phyloP scores from a whole-genome alignment of 2,888 invertebrate genomes.

The Oxytorus armatus region DNA sequence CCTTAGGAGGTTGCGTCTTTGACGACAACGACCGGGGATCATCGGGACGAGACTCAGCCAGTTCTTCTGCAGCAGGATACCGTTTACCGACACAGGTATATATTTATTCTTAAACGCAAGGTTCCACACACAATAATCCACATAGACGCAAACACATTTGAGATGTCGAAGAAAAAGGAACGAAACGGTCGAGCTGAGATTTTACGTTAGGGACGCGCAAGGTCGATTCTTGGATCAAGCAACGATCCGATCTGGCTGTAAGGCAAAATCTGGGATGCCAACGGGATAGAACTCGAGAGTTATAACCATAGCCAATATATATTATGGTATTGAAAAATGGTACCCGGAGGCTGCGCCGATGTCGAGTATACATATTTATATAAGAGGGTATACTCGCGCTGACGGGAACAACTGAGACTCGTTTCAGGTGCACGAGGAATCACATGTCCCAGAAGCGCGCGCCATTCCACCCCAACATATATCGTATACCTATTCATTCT shows the following conservation, averaged over 20 bases:
- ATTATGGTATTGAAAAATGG: slow-evolving; percentile 54
- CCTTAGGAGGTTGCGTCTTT: slow-evolving; percentile 78
- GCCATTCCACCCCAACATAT: slow-evolving; percentile 46
- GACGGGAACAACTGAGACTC: slow-evolving; percentile 37
- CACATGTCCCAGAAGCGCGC: slow-evolving; percentile 70
- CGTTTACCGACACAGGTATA: slow-evolving; percentile 51
- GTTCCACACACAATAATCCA: slow-evolving; percentile 55
- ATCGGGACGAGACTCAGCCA: slow-evolving; percentile 33
- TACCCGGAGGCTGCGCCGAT: slow-evolving; percentile 40
- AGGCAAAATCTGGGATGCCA: slow-evolving; percentile 23
- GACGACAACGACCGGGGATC: slow-evolving; percentile 65
- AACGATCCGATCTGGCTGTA: slow-evolving; percentile 46
- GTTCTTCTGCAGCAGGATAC: slow-evolving; percentile 23
- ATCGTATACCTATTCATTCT: slow-evolving; percentile 61
- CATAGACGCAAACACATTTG: slow-evolving; percentile 31
- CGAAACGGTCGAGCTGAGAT: slow-evolving; percentile 12
- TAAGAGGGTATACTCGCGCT: slow-evolving; percentile 20
- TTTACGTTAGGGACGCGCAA: slow-evolving; percentile 39
- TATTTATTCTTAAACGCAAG: slow-evolving; percentile 57
- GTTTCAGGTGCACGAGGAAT: slow-evolving; percentile 74
- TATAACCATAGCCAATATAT: slow-evolving; percentile 47
- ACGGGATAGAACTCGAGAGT: slow-evolving; percentile 26
- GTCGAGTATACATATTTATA: neutral
- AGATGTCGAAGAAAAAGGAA: slow-evolving; percentile 20
- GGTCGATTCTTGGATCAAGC: slow-evolving; percentile 56